Evolutionary conservation across 2,113 vertebrate genomes (phyloP), one percentile per base, ranked within the genome.

Genomic region (Bubalus kerabau): DNA sequence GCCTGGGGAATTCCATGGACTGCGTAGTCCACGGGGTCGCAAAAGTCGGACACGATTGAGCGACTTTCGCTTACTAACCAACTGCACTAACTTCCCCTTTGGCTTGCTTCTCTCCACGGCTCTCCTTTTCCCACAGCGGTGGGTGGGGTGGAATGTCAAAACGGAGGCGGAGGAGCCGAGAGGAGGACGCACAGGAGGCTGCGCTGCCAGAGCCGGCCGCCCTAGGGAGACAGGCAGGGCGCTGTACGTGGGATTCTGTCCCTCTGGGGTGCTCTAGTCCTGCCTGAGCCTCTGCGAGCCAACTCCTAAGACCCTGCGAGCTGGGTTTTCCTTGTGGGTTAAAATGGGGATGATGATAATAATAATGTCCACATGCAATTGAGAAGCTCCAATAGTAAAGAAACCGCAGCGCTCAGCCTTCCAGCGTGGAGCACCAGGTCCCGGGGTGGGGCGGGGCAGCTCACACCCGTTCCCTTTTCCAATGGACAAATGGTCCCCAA

Each of bases 401-500:
- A 83, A 67, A 48, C 40, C 2, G 19, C 4, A 56, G 36, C 6
- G 13, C 5, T 48, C 19, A 1, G 50, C 23, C 46, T 46, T 40
- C 32, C 67, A n/a, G 60, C 43, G 2, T 1, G 23, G 76, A 48
- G 40, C 54, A 76, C 46, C 36, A 83, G 40, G 85, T 40, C 21
- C 67, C 3, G 7, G 3, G 48, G 48, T 1, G 26, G 6, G 26
- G 59, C 28, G 5, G 56, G 28, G n/a, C 0, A 3, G 46, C 23
- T 40, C 43, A 30, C 36, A 40, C 0, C 1, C 11, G 3, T 91
- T 32, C 13, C 30, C 21, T 60, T 60, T 82, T 36, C 71, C 32
- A 17, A 0, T 26, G 21, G 26, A 76, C 60, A 40, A 17, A 43
- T 7, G 8, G 23, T 52, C 56, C 94, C 60, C 32, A 23, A n/a